Evolutionary conservation across 2,113 vertebrate genomes (phyloP).

Genomic region (Myiopsitta monachus): DNA sequence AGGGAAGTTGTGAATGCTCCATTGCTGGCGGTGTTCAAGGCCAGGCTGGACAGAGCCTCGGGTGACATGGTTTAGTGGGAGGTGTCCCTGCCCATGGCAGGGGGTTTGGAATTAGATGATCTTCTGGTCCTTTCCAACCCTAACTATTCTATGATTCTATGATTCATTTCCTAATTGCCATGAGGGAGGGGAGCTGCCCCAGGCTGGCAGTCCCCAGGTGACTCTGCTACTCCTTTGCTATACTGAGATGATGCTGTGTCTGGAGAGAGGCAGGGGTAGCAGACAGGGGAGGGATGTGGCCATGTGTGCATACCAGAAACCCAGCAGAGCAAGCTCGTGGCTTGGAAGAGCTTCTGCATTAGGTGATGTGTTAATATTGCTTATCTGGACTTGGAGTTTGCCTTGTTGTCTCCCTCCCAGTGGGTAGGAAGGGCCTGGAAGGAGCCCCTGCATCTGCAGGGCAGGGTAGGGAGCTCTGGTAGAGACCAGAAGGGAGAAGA

Average conservation of each 20-base stretch:
- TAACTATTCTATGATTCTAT: too few relatives aligned
- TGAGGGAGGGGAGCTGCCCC: neutral
- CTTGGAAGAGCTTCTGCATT: neutral
- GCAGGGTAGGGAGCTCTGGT: neutral
- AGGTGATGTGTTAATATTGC: neutral
- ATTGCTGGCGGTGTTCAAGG: too few relatives aligned
- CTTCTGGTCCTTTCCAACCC: too few relatives aligned
- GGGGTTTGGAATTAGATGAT: too few relatives aligned
- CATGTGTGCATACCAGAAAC: accelerated
- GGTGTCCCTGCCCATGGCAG: too few relatives aligned
- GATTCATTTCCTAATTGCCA: accelerated
- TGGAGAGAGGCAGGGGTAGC: neutral
- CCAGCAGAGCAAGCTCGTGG: neutral
- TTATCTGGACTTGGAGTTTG: neutral
- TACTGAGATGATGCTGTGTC: neutral
- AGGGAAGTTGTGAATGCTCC: too few relatives aligned
- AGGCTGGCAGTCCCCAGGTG: neutral
- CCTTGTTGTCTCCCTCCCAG: neutral
- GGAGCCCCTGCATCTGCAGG: accelerated
- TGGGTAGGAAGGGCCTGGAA: neutral
- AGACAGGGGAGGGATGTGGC: neutral
- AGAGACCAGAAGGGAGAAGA: neutral
- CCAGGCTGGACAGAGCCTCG: too few relatives aligned
- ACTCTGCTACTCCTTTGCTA: neutral
- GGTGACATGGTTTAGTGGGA: too few relatives aligned